These are phyloP conservation scores for Sarcophaga rosellei DNA, from an alignment of 2,888 invertebrate genomes.

Conservation along the genomic window DNA sequence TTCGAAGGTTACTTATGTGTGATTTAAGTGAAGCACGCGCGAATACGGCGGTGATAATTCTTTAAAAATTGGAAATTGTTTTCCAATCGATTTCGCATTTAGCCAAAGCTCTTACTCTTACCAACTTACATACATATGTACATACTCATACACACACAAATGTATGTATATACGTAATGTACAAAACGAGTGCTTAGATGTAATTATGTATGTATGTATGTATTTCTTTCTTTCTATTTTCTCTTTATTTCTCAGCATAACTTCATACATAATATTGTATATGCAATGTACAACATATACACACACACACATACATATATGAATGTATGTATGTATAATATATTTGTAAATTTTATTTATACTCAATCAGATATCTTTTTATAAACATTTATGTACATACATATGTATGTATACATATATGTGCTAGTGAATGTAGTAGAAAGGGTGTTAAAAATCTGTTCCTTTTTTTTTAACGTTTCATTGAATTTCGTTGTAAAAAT, in stretches of 20 bases:
- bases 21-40: slow-evolving; percentile 80
- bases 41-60: slow-evolving; percentile 81
- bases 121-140: neutral
- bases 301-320: neutral
- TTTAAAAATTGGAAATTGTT: slow-evolving; percentile 81
- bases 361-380: neutral
- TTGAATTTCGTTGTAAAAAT: no score
- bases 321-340: neutral
- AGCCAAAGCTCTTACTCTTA: slow-evolving; percentile 75
- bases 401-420: neutral
- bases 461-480: neutral
- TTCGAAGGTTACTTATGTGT: slow-evolving; percentile 81
- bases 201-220: no score
- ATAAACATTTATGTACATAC: slow-evolving; percentile 7
- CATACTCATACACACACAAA: neutral
- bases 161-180: no score
- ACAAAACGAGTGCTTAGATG: no score
- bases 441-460: neutral
- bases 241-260: neutral
- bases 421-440: neutral
- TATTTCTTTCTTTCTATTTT: no score
- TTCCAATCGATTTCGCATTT: slow-evolving; percentile 81
- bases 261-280: neutral
- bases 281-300: neutral
- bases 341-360: neutral